Evolutionary conservation across 2,797 vertebrate species (phyloP), one percentile per base, ranked within the genome.

Genomic region (Poeciliopsis infans): DNA sequence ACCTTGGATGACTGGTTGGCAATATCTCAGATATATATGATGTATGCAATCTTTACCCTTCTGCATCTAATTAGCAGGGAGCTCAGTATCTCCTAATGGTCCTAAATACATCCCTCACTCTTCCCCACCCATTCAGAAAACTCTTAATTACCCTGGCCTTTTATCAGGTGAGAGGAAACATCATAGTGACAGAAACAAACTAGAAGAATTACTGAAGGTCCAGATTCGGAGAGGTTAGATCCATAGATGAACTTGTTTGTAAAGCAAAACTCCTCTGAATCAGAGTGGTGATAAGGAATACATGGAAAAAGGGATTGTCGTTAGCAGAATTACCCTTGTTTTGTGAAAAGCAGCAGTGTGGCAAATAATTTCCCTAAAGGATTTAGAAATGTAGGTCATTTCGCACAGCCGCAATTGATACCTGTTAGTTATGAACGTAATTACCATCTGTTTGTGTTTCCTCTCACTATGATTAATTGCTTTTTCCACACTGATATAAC

Each of bases 401-500:
- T 43, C 3, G 13, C 39, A 12, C 11, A 43, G 20, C 2, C 41
- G 5, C 36, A 70, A 70, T 45, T 45, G 33, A 73, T 61, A 46
- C 36, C 13, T 45, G n/a, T 59, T 59, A 18, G 4, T 45, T 61
- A 45, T 28, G 47, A 47, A 64, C 5, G 11, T 25, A 31, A 47
- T 46, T 28, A 46, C 11, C 39, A 69, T 25, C 39, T n/a, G 11
- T n/a, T 69, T 43, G 23, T n/a, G 43, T 71, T 15, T 46, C 7
- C 13, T 28, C 25, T 46, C n/a, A 46, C 36, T 41, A 10, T 46
- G n/a, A 71, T 46, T 31, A 46, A 28, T 28, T 46, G 6, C 41
- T 71, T 71, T 69, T 43, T n/a, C 66, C 13, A 36, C 41, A 46
- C 23, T 79, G 77, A 47, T 53, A 41, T 75, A 80, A 81, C 8